These are phyloP conservation scores for Thomomys bottae DNA, from an alignment of 2,113 vertebrate genomes.

Conservation along the genomic window DNA sequence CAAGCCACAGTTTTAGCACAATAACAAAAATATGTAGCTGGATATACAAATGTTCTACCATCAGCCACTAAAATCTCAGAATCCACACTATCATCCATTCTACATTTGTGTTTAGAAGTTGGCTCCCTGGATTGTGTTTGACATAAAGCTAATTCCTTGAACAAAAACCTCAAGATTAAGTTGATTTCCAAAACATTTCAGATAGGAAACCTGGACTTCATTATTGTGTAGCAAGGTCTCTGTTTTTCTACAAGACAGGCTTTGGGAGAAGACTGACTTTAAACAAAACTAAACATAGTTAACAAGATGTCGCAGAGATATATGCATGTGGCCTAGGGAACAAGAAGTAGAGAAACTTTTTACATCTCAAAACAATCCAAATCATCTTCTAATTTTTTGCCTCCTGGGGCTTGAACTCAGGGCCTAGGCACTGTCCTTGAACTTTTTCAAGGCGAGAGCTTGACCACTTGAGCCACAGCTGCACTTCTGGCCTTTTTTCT, in stretches of 20 bases:
- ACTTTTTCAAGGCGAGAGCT: too few species aligned
- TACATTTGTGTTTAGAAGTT: neutral
- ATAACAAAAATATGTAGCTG: neutral
- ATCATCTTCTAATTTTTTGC: neutral
- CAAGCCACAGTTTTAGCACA: too few species aligned
- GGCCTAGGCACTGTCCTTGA: too few species aligned
- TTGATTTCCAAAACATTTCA: conserved; percentile 16
- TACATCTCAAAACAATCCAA: neutral
- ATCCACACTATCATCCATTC: neutral
- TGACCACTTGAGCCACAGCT: too few species aligned
- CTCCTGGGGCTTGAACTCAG: too few species aligned
- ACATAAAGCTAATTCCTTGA: neutral
- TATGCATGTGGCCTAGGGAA: neutral
- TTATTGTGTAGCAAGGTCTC: neutral
- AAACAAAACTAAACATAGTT: conserved; percentile 19
- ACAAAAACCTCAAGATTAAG: neutral
- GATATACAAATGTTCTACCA: neutral
- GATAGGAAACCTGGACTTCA: conserved; percentile 52
- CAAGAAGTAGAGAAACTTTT: conserved; percentile 6
- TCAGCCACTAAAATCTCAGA: neutral
- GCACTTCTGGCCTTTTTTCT: too few species aligned
- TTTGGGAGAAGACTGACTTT: conserved; percentile 4
- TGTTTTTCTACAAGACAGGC: conserved; percentile 17
- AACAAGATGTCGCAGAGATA: neutral
- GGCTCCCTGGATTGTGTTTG: neutral